A percentile compares a stretch with the other conserved stretches of the same genome.
phyloP scores from a whole-genome alignment of 2,113 vertebrate genomes.

The Catharus minimus region DNA sequence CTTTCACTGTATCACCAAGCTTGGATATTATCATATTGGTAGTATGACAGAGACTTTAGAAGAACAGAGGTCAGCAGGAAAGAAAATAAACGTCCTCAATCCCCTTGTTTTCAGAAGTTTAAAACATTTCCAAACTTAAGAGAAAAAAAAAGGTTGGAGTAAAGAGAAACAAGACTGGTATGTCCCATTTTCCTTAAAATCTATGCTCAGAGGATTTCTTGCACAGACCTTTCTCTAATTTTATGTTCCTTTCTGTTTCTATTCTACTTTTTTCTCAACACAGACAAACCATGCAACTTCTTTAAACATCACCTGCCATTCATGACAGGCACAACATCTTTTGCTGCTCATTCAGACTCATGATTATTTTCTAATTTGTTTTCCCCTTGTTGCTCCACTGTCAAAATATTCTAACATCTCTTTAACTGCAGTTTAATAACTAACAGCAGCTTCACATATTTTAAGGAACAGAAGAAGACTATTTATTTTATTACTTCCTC shows the following conservation, averaged over 20 bases:
- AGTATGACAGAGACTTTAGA: neutral
- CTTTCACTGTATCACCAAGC: rapidly evolving
- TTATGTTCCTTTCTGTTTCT: neutral
- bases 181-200: neutral
- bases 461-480: constrained; percentile 1
- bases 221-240: neutral
- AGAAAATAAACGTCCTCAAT: neutral
- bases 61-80: neutral
- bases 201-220: neutral
- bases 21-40: neutral
- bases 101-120: neutral
- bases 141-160: neutral
- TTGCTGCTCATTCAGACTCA: neutral
- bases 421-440: constrained; percentile 43
- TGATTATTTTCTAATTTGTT: constrained; percentile 33
- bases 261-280: neutral
- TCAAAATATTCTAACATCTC: constrained; percentile 33
- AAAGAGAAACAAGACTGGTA: neutral
- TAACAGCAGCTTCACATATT: constrained; percentile 2
- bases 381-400: neutral
- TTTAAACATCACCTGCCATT: constrained; percentile 8
- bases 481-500: constrained; percentile 3
- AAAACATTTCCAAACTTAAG: neutral
- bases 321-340: neutral
- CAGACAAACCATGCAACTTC: neutral